These are phyloP conservation scores for Rhyacichthys aspro DNA, from an alignment of 2,797 vertebrate species.

Conservation along the genomic window DNA sequence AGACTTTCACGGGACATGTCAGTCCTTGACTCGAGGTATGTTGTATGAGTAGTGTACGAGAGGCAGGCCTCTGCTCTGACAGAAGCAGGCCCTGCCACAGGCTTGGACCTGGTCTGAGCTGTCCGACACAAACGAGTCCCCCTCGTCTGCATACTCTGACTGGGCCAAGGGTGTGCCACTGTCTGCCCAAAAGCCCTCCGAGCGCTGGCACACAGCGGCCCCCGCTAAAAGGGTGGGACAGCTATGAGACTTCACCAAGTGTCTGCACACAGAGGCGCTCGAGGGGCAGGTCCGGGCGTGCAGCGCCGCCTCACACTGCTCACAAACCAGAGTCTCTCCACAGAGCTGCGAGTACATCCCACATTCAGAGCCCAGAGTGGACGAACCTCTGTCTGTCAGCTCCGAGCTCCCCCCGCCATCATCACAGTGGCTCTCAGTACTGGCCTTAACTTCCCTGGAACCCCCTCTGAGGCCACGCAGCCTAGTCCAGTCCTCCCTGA, in stretches of 20 bases:
- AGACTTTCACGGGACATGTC: slow-evolving; percentile 65
- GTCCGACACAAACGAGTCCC: slow-evolving; percentile 96
- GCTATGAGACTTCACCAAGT: slow-evolving; percentile 95
- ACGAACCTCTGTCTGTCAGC: slow-evolving; percentile 74
- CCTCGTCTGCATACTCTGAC: slow-evolving; percentile 94
- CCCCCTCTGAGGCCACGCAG: slow-evolving; percentile 70
- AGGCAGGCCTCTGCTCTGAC: slow-evolving; percentile 93
- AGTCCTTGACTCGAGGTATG: slow-evolving; percentile 91
- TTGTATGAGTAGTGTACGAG: slow-evolving; percentile 95
- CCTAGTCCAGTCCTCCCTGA: slow-evolving; percentile 94
- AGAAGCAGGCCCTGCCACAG: slow-evolving; percentile 94
- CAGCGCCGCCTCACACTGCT: slow-evolving; percentile 89
- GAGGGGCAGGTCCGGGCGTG: slow-evolving; percentile 83
- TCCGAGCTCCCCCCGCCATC: slow-evolving; percentile 62
- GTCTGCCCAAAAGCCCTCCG: slow-evolving; percentile 90
- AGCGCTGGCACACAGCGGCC: slow-evolving; percentile 75
- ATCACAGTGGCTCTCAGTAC: slow-evolving; percentile 60
- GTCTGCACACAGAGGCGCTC: slow-evolving; percentile 87
- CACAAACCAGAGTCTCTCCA: slow-evolving; percentile 84
- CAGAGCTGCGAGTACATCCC: slow-evolving; percentile 87
- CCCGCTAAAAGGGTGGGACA: slow-evolving; percentile 85
- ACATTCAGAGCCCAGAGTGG: slow-evolving; percentile 87
- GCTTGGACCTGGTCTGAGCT: slow-evolving; percentile 97
- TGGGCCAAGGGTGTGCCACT: slow-evolving; percentile 90
- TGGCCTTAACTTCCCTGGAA: slow-evolving; percentile 56